A percentile compares a stretch with the other conserved stretches of the same genome.
These are phyloP conservation scores for Physocephala rufipes DNA, from an alignment of 2,888 invertebrate species.

Conservation along the genomic window DNA sequence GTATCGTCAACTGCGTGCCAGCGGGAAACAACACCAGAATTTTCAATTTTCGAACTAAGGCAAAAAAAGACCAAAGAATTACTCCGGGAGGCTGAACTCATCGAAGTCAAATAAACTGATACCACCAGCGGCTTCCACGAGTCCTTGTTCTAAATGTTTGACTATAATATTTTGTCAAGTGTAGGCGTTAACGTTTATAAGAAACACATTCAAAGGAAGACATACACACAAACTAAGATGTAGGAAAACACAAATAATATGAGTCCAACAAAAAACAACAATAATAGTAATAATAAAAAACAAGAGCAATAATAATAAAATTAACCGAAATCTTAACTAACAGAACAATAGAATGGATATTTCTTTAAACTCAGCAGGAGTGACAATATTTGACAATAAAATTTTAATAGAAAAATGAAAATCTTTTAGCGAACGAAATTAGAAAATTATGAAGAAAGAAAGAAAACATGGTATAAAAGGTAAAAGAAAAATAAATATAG, in stretches of 20 bases:
- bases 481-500: constrained; percentile 1
- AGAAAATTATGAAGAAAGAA: neutral
- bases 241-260: neutral
- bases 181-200: constrained; percentile 16
- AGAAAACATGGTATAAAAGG: neutral
- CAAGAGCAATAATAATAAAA: neutral
- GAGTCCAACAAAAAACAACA: too few species aligned
- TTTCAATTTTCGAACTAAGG: too few species aligned
- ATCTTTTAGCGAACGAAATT: constrained; percentile 18
- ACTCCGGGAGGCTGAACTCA: neutral
- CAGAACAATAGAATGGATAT: too few species aligned
- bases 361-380: too few species aligned
- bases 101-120: neutral
- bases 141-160: neutral
- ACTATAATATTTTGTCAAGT: too few species aligned
- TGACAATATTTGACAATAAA: too few species aligned
- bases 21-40: neutral
- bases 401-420: constrained; percentile 7
- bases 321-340: too few species aligned
- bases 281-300: too few species aligned
- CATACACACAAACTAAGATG: neutral
- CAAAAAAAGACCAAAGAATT: too few species aligned
- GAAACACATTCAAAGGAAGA: neutral
- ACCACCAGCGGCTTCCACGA: neutral
- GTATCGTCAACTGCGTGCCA: neutral